Evolutionary conservation across 2,888 invertebrate species (phyloP), one percentile per base, ranked within the genome.

Genomic region (Brachynemurus nebulosus): DNA sequence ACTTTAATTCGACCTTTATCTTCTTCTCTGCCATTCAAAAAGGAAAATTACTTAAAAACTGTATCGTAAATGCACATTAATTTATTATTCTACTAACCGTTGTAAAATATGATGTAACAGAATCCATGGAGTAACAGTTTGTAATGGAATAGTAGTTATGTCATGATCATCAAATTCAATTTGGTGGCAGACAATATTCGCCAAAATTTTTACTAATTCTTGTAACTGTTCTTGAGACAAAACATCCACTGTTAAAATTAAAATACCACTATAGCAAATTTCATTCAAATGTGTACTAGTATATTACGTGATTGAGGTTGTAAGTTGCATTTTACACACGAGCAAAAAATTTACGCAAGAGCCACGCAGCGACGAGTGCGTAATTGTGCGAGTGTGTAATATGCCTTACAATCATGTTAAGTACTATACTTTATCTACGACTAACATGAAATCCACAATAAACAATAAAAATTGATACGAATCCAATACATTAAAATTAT

Each of bases 91-190:
- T 44, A 53, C 54, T 56, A 58, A 71, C 70, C 74, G 68, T 50
- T 81, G 74, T 40, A 91, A 66, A 50, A 91, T 72, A 54, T 79
- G 78, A 65, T 90, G 85, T 52, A 92, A 67, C 45, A 92, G 66
- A 46, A 89, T 80, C 90, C 90, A 91, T 4, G 89, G 85, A 4
- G 75, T 63, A 11, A 86, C 74, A 11, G 80, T 77, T 47, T 78
- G 77, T 43, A 88, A 69, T 0, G 81, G 79, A 63, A 76, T 71
- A 48, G 76, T 78, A 21, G 71, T 63, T 19, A 69, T 66, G n/a
- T n/a, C n/a, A 57, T 69, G 74, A 25, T 85, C 85, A 52, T 64
- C 63, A 25, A 56, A 53, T 3, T 70, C 62, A 48, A 90, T 69
- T 61, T 86, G 86, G 57, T 82, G 78, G 42, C 81, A 80, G 49